phyloP scores from a whole-genome alignment of 92 coral and sea anemone genomes.

The Palythoa caribaeorum region DNA sequence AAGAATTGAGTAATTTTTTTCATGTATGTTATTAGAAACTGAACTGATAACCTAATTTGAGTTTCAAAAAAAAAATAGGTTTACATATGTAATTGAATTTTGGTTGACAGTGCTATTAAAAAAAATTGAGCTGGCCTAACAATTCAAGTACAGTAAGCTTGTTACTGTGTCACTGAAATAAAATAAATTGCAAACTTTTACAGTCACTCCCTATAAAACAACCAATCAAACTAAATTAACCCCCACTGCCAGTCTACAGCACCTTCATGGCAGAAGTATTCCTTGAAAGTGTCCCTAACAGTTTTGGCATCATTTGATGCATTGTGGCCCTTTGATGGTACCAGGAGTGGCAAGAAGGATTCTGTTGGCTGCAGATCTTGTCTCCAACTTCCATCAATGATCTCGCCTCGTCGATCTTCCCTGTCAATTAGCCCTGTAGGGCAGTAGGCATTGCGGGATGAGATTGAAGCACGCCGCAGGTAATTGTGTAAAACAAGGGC shows the following conservation, averaged over 20 bases:
- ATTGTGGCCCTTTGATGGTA: constrained; percentile 70
- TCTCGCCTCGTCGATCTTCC: constrained; percentile 17
- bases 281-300: constrained; percentile 51
- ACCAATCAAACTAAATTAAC: background rate
- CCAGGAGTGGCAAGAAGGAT: constrained; percentile 55
- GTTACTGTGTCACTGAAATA: background rate
- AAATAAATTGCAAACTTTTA: background rate
- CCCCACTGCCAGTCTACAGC: constrained; percentile 49
- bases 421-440: constrained; percentile 48
- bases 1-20: too few relatives aligned
- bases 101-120: too few relatives aligned
- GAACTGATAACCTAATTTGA: too few relatives aligned
- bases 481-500: too few relatives aligned
- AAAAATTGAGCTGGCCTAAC: too few relatives aligned
- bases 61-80: too few relatives aligned
- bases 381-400: constrained; percentile 50
- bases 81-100: too few relatives aligned
- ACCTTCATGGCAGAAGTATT: constrained; percentile 42
- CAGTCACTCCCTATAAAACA: background rate
- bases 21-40: too few relatives aligned
- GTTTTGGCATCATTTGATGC: constrained; percentile 67
- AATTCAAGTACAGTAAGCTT: background rate
- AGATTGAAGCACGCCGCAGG: too few relatives aligned
- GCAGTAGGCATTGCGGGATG: constrained; percentile 30
- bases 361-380: constrained; percentile 48